Percentiles rank a stretch among this genome's conserved stretches.
Evolutionary conservation across 2,888 invertebrate species (phyloP).

Genomic region (Philereme vetulata): DNA sequence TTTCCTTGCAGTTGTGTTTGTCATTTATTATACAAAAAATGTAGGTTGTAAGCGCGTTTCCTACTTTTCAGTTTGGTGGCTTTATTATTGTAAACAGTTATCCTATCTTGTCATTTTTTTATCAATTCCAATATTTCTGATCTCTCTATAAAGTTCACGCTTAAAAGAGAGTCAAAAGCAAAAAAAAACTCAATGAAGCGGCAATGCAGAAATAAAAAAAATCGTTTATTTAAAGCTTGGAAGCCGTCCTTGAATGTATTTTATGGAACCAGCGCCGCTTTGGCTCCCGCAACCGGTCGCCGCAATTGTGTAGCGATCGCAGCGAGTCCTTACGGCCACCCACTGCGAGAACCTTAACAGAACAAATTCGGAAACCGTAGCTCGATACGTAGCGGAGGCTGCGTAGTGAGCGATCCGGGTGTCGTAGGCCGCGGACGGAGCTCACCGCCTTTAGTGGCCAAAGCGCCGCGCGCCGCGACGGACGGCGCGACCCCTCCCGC

Average conservation of each 20-base stretch:
- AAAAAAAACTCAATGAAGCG: slow-evolving; percentile 8
- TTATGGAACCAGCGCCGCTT: not conserved
- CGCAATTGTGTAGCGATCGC: slow-evolving; percentile 57
- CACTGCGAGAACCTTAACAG: slow-evolving; percentile 58
- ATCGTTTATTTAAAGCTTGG: not conserved
- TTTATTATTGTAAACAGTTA: no score
- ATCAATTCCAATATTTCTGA: not conserved
- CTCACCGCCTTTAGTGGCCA: slow-evolving; percentile 60
- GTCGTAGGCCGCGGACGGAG: slow-evolving; percentile 49
- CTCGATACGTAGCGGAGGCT: slow-evolving; percentile 77
- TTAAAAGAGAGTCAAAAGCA: slow-evolving; percentile 3
- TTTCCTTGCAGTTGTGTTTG: no score
- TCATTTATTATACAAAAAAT: no score
- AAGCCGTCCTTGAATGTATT: slow-evolving; percentile 18
- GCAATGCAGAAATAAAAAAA: slow-evolving; percentile 12
- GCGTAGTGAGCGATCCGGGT: slow-evolving; percentile 70
- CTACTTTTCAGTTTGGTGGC: no score
- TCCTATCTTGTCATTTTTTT: no score
- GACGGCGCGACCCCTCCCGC: slow-evolving; percentile 62
- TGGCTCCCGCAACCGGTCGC: slow-evolving; percentile 10
- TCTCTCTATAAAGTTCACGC: not conserved
- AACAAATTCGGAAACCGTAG: slow-evolving; percentile 71
- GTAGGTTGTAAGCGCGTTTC: no score
- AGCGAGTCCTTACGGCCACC: slow-evolving; percentile 69
- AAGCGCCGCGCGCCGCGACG: slow-evolving; percentile 64